Evolutionary conservation across 2,888 invertebrate genomes (phyloP).

Genomic region (Adelphocoris suturalis): DNA sequence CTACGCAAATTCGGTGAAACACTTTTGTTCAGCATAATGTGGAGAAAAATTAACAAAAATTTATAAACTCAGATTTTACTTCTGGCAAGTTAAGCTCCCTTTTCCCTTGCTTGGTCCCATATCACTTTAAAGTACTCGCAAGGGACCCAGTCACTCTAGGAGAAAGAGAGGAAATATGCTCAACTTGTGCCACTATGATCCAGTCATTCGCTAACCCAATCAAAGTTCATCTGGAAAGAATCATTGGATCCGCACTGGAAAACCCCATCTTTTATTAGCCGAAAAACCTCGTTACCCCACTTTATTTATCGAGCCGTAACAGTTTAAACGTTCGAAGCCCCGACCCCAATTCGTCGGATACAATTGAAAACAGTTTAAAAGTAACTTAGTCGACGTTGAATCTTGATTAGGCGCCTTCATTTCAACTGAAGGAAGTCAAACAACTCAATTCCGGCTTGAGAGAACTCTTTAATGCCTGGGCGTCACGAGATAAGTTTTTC

Average conservation of each 20-base stretch:
- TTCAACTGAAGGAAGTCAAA: slow-evolving; percentile 64
- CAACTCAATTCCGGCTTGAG: slow-evolving; percentile 57
- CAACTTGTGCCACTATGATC: no score
- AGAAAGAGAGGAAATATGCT: no score
- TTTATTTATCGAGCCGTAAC: slow-evolving; percentile 35
- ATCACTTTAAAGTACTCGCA: no score
- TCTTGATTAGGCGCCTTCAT: slow-evolving; percentile 68
- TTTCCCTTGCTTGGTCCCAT: no score
- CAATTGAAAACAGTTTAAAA: slow-evolving; percentile 64
- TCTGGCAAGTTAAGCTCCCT: no score
- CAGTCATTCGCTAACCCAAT: no score
- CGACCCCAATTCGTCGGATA: slow-evolving; percentile 30
- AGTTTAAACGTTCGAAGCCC: not conserved
- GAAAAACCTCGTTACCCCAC: slow-evolving; percentile 39
- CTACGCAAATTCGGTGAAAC: no score
- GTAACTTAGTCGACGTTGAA: slow-evolving; percentile 46
- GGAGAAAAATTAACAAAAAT: no score
- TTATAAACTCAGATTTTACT: no score
- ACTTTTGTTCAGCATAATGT: no score
- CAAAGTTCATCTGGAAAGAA: no score
- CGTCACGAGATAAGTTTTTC: slow-evolving; percentile 57
- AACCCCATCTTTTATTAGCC: not conserved
- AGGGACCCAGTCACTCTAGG: no score
- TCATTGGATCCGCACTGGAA: not conserved
- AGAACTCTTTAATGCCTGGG: slow-evolving; percentile 37